Base-by-base conservation (phyloP, 2,888 invertebrate species). In the Gari tellinella region DNA sequence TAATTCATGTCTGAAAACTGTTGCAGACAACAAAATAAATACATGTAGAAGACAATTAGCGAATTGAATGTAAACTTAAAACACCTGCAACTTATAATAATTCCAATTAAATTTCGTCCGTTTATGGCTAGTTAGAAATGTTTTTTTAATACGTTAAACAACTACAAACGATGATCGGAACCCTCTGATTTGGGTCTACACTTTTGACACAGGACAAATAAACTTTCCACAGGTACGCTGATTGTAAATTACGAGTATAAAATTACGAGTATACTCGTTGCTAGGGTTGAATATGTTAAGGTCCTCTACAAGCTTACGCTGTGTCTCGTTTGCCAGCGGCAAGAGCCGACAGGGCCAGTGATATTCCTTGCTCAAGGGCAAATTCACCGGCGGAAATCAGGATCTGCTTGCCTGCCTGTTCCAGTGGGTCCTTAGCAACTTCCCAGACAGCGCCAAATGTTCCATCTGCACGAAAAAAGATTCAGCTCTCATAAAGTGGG, bases 361-460 rank as follows among this genome's bases (percentile, higher is more conserved):
- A 64, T 4, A 72, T 52, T 8, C 67, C 70, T 40, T 76, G 55
- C 46, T 76, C 51, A 7, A 76, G 55, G 10, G 67, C 72, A 23
- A 68, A 68, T 12, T 26, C 38, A 10, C 67, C 76, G 1, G 72
- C 76, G 8, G 72, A 53, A 46, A 57, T 51, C 10, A 76, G 46
- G 8, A 76, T 26, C 19, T 76, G 40, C 26, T 76, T 64, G 1
- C 76, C 76, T 1, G 67, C 64, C 23, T 67, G 51, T 37, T 58
- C 64, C 14, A 76, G 43, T 8, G 76, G 76, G 41, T 76, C 76
- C 48, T 72, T 76, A 4, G 51, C 76, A 14, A 76, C 72, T 31
- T 72, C 49, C 76, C 76, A 76, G 15, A 76, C 56, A 41, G 63
- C 67, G n/a, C 64, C 58, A 57, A 76, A 76, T 19, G 72, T 76